A percentile compares a stretch with the other conserved stretches of the same genome.
Evolutionary conservation across 1,140 invertebrate species (phyloP).

Genomic region (Hirudo medicinalis): DNA sequence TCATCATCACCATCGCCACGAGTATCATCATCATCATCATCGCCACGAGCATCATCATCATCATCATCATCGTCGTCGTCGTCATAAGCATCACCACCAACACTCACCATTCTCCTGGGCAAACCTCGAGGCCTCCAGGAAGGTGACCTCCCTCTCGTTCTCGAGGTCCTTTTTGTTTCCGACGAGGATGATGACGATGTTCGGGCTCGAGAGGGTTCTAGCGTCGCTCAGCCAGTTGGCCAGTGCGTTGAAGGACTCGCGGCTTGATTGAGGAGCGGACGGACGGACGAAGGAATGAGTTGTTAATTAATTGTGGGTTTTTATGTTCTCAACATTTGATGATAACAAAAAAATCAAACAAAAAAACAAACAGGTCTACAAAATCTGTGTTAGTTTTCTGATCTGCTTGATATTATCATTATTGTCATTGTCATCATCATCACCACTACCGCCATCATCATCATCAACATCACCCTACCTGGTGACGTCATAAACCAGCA

Average conservation of each 20-base stretch:
- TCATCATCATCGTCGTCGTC: no score
- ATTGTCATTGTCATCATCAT: no score
- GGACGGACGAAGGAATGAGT: neutral
- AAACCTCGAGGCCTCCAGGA: conserved; percentile 64
- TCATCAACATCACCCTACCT: conserved; percentile 40
- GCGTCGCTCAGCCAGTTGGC: conserved; percentile 42
- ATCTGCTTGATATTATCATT: no score
- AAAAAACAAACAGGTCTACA: no score
- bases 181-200: conserved; percentile 59
- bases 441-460: neutral
- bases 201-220: conserved; percentile 39
- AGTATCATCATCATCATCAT: no score
- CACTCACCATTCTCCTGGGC: conserved; percentile 63
- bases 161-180: conserved; percentile 73
- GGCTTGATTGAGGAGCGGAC: conserved; percentile 30
- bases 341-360: neutral
- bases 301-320: neutral
- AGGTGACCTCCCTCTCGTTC: conserved; percentile 54
- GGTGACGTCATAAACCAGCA: conserved; percentile 98
- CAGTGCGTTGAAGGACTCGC: conserved; percentile 41
- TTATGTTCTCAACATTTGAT: neutral
- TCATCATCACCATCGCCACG: no score
- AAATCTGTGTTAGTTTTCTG: no score
- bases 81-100: no score
- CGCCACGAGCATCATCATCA: no score